Evolutionary conservation across 2,113 vertebrate species (phyloP).

Genomic region (Nanorana parkeri): DNA sequence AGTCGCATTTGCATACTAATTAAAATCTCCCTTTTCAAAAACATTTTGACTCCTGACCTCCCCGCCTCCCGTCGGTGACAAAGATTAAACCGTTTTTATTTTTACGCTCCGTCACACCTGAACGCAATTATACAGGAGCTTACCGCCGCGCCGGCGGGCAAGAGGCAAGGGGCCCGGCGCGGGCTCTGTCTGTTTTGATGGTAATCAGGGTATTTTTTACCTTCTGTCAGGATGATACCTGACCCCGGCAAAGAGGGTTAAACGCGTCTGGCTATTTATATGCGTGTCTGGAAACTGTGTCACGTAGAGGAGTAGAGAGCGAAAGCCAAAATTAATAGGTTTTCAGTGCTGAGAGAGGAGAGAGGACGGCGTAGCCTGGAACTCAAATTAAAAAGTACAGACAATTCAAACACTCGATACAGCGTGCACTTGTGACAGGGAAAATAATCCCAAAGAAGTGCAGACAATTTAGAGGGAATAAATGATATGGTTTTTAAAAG

Average conservation of each 20-base stretch:
- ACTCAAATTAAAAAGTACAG: constrained; percentile 37
- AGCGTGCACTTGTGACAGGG: background rate
- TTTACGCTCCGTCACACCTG: constrained; percentile 69
- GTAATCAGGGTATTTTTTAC: background rate
- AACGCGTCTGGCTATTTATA: constrained; percentile 18
- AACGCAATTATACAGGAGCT: constrained; percentile 58
- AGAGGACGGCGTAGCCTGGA: background rate
- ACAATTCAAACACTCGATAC: background rate
- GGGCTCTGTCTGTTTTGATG: constrained; percentile 31
- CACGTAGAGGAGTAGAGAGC: background rate
- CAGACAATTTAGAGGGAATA: background rate
- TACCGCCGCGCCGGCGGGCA: background rate
- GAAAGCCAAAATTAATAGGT: constrained; percentile 34
- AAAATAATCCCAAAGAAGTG: background rate
- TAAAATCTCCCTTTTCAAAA: constrained; percentile 73
- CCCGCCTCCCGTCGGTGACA: constrained; percentile 68
- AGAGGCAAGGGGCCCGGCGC: constrained; percentile 2
- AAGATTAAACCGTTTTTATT: constrained; percentile 72
- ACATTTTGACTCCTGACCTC: constrained; percentile 75
- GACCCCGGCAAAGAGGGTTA: constrained; percentile 10
- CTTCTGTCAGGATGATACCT: constrained; percentile 22
- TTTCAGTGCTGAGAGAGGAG: background rate
- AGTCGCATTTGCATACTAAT: constrained; percentile 82
- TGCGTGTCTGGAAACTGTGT: background rate
- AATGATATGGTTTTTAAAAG: background rate